Evolutionary conservation across 2,888 invertebrate genomes (phyloP).

Genomic region (Omphaloscelis lunosa): DNA sequence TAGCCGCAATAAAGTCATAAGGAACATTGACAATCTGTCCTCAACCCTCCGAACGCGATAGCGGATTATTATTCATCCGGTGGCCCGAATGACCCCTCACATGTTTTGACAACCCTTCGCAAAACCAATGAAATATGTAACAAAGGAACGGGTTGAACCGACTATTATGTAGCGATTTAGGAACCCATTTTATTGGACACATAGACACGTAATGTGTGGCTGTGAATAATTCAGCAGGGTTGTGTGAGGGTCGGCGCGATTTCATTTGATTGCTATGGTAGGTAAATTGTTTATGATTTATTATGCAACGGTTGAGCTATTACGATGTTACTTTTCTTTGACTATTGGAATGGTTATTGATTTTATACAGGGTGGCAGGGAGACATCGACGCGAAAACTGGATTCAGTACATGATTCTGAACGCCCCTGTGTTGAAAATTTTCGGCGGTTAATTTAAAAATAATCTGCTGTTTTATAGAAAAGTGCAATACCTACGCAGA

Average conservation of each 20-base stretch:
- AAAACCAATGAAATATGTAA: constrained; percentile 86
- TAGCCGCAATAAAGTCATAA: constrained; percentile 55
- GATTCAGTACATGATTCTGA: too few species aligned
- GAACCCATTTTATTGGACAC: constrained; percentile 80
- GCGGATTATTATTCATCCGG: constrained; percentile 73
- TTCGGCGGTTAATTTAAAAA: too few species aligned
- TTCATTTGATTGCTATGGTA: constrained; percentile 76
- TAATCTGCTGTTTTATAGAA: too few species aligned
- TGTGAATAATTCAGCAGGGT: constrained; percentile 79
- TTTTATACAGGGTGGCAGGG: too few species aligned
- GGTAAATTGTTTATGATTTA: constrained; percentile 75
- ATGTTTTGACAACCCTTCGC: constrained; percentile 79
- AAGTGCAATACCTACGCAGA: too few species aligned
- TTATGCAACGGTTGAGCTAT: constrained; percentile 53
- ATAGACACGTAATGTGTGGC: constrained; percentile 72
- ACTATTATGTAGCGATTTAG: constrained; percentile 79
- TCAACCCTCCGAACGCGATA: constrained; percentile 68
- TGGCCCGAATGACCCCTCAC: constrained; percentile 79
- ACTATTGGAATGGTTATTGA: constrained; percentile 48
- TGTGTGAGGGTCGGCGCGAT: constrained; percentile 72
- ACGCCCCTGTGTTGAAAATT: too few species aligned
- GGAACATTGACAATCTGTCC: constrained; percentile 65
- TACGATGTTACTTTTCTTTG: constrained; percentile 55
- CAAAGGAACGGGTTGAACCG: constrained; percentile 83
- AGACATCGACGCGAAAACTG: too few species aligned